Percentiles rank a stretch among this genome's conserved stretches.
These are phyloP conservation scores for Campoplex nolae DNA, from an alignment of 2,888 invertebrate genomes.

Conservation along the genomic window DNA sequence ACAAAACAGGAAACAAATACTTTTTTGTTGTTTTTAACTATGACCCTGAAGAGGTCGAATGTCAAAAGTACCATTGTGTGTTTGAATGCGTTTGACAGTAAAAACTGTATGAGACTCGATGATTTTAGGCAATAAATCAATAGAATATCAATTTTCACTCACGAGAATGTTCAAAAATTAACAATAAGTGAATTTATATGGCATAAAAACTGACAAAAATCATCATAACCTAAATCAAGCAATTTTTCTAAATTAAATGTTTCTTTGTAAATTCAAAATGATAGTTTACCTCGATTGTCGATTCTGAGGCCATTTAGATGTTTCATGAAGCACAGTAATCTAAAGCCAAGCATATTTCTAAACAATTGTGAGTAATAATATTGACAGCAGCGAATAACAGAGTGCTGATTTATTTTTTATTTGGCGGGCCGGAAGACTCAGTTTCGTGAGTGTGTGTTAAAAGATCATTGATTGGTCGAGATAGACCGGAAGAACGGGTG, in stretches of 20 bases:
- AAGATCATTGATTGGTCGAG: constrained; percentile 50
- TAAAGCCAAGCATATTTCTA: constrained; percentile 46
- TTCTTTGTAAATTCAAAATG: not conserved
- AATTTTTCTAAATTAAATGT: not conserved
- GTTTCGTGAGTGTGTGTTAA: not conserved
- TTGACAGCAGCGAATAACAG: constrained; percentile 27
- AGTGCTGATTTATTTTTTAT: constrained; percentile 53
- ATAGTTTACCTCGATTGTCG: constrained; percentile 51
- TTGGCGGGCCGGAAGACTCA: constrained; percentile 62
- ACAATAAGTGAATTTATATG: not conserved
- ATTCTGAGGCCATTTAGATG: constrained; percentile 24
- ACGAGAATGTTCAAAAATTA: not conserved
- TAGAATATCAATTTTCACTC: not conserved
- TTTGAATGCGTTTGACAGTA: not conserved
- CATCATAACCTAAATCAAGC: constrained; percentile 56
- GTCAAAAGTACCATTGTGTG: not conserved
- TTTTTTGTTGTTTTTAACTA: not conserved
- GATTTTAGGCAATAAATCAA: not conserved
- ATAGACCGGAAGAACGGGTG: constrained; percentile 42
- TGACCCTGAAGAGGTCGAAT: constrained; percentile 44
- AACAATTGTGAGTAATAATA: constrained; percentile 17
- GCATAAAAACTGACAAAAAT: constrained; percentile 2
- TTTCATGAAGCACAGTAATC: constrained; percentile 45
- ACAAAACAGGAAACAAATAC: not conserved
- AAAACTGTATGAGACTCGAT: not conserved